Conservation (phyloP, 1,140 invertebrate species). For the Leucophenga varia region DNA sequence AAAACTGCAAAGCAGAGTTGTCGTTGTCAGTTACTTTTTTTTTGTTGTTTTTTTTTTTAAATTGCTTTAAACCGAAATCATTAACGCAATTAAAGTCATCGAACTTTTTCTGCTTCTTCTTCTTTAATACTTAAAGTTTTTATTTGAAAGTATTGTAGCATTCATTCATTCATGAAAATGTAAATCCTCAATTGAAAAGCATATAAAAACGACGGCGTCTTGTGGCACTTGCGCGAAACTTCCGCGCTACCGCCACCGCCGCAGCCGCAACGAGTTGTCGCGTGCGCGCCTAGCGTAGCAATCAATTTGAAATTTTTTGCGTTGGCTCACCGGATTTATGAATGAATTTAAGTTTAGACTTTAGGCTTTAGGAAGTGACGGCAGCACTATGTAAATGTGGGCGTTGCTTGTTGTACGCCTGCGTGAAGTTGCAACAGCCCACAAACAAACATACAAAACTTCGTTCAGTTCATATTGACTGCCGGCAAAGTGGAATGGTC, state of each 20-base stretch:
- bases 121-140: too few relatives aligned
- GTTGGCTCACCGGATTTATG: slow-evolving; percentile 54
- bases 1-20: too few relatives aligned
- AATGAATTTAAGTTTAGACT: slow-evolving; percentile 53
- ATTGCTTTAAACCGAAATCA: neutral
- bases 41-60: slow-evolving; percentile 1
- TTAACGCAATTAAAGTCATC: neutral
- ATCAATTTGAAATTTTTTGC: slow-evolving; percentile 51
- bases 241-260: too few relatives aligned
- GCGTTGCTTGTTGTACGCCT: slow-evolving; percentile 37
- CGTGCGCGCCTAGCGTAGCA: slow-evolving; percentile 12
- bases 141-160: too few relatives aligned
- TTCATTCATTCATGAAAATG: too few relatives aligned
- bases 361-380: slow-evolving; percentile 38
- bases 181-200: too few relatives aligned
- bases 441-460: too few relatives aligned
- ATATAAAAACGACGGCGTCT: too few relatives aligned
- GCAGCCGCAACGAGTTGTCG: too few relatives aligned
- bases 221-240: too few relatives aligned
- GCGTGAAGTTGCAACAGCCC: slow-evolving; percentile 50
- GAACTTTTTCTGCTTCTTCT: too few relatives aligned
- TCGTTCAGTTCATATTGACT: neutral
- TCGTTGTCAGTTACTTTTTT: neutral
- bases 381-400: slow-evolving; percentile 48
- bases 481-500: too few relatives aligned